These are phyloP conservation scores for Podarcis lilfordi DNA, from an alignment of 2,797 vertebrate genomes.

Conservation along the genomic window DNA sequence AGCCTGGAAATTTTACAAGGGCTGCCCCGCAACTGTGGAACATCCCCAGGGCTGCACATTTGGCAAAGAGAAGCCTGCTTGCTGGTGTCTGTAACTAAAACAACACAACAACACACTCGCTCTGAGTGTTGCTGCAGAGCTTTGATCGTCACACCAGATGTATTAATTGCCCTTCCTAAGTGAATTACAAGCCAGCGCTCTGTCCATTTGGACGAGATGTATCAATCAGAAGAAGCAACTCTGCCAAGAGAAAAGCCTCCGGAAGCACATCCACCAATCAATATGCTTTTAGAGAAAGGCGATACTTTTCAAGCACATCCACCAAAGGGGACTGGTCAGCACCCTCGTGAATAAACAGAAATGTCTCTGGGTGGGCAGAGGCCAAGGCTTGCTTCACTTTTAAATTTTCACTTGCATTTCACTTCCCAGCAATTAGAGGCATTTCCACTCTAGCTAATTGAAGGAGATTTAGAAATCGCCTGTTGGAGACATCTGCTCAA, in stretches of 20 bases:
- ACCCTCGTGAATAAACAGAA: neutral
- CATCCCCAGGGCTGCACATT: neutral
- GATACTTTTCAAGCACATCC: too few species aligned
- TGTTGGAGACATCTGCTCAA: neutral
- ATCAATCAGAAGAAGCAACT: neutral
- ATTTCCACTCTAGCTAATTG: neutral
- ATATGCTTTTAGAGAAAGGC: neutral
- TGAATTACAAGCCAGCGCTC: conserved; percentile 1
- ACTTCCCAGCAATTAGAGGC: conserved; percentile 11
- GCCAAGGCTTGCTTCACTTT: neutral
- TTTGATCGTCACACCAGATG: neutral
- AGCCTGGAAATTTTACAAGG: neutral
- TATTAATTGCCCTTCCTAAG: neutral
- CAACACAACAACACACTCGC: neutral
- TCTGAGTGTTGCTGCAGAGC: neutral
- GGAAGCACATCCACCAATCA: neutral
- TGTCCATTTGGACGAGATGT: neutral
- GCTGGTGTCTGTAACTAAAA: neutral
- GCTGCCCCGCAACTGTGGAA: neutral
- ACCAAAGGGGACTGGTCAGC: neutral
- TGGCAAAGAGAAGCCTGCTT: neutral
- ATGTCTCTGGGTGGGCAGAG: neutral
- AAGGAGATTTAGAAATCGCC: neutral
- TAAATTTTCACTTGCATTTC: neutral
- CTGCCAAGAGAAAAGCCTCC: neutral